phyloP scores from a whole-genome alignment of 2,888 invertebrate genomes.

The Listrodromus nycthemerus region DNA sequence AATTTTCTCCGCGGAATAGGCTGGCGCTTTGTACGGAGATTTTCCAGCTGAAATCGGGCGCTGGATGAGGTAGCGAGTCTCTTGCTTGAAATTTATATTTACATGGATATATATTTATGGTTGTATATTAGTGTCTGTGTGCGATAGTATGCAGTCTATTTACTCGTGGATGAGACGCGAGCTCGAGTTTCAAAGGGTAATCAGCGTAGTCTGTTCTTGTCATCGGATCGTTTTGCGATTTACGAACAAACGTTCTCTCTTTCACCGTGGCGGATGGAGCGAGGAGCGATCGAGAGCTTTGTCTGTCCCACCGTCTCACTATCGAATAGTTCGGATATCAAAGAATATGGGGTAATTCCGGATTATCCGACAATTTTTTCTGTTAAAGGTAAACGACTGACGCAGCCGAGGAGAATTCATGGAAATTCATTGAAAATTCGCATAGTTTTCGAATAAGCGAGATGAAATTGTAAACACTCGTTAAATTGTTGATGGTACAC shows the following conservation, averaged over 20 bases:
- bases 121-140: background rate
- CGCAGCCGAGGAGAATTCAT: no score
- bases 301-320: background rate
- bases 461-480: no score
- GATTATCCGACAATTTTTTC: no score
- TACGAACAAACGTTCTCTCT: constrained; percentile 32
- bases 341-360: constrained; percentile 16
- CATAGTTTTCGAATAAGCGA: no score
- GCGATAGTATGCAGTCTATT: constrained; percentile 9
- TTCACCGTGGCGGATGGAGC: background rate
- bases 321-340: constrained; percentile 34
- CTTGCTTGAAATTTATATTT: background rate
- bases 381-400: no score
- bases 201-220: constrained; percentile 23
- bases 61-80: background rate
- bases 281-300: background rate
- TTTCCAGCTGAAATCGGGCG: background rate
- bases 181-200: constrained; percentile 49
- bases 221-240: constrained; percentile 33
- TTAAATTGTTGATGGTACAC: no score
- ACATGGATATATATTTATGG: constrained; percentile 10
- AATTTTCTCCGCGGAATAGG: constrained; percentile 16
- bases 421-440: no score
- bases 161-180: constrained; percentile 28
- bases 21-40: background rate